phyloP scores from a whole-genome alignment of 2,113 vertebrate species.

The Tachycineta bicolor region DNA sequence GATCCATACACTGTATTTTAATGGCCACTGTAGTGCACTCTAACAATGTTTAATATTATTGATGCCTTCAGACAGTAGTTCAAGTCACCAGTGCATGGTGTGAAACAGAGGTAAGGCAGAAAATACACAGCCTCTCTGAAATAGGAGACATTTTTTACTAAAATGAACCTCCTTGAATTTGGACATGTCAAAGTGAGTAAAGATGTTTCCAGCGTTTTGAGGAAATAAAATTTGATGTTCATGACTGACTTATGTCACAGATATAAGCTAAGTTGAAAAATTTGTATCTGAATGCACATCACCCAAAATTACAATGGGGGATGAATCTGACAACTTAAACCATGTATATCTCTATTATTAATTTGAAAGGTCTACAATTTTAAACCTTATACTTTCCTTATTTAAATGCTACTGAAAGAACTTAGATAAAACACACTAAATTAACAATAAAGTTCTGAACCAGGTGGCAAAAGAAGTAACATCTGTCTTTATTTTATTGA shows the following conservation, averaged over 20 bases:
- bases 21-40: not conserved
- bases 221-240: not conserved
- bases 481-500: not conserved
- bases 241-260: not conserved
- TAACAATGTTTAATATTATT: not conserved
- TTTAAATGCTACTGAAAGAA: not conserved
- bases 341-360: not conserved
- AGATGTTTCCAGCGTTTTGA: not conserved
- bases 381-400: not conserved
- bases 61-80: constrained; percentile 30
- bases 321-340: not conserved
- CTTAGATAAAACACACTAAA: not conserved
- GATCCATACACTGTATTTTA: constrained; percentile 33
- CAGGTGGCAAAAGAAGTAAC: not conserved
- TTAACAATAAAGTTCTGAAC: not conserved
- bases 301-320: not conserved
- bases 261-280: not conserved
- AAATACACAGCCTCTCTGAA: not conserved
- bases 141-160: not conserved
- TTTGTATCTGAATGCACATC: not conserved
- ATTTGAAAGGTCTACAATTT: not conserved
- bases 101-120: constrained; percentile 4
- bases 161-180: not conserved
- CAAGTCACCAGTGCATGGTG: not conserved
- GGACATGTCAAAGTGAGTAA: not conserved